A percentile compares a stretch with the other conserved stretches of the same genome.
phyloP scores from a whole-genome alignment of 2,113 vertebrate species.

The Tragulus kanchil region DNA sequence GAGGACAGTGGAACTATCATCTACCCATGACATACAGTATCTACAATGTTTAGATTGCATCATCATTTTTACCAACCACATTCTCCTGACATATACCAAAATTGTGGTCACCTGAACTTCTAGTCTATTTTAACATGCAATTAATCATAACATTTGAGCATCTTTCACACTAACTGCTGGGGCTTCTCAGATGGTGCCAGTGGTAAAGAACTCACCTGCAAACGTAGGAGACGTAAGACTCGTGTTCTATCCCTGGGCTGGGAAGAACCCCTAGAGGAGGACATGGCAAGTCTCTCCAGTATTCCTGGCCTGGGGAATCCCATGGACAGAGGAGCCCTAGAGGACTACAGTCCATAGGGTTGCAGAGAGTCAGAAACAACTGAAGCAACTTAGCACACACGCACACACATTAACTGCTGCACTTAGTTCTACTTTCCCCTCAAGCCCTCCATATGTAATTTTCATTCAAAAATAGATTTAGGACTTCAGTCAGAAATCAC shows the following conservation, averaged over 20 bases:
- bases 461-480: slow-evolving; percentile 42
- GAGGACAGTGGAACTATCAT: neutral
- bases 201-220: too few relatives aligned
- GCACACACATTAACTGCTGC: neutral
- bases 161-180: slow-evolving; percentile 37
- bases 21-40: neutral
- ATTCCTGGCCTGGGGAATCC: too few relatives aligned
- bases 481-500: neutral
- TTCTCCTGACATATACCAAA: slow-evolving; percentile 21
- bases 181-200: too few relatives aligned
- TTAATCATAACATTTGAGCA: neutral
- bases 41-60: neutral
- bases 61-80: neutral
- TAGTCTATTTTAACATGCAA: slow-evolving; percentile 10
- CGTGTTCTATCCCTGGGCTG: too few relatives aligned
- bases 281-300: too few relatives aligned
- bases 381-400: too few relatives aligned
- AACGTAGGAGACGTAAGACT: too few relatives aligned
- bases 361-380: too few relatives aligned
- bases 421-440: slow-evolving; percentile 1
- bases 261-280: too few relatives aligned
- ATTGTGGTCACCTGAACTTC: neutral
- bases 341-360: too few relatives aligned
- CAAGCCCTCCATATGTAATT: neutral
- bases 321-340: too few relatives aligned